A percentile compares a stretch with the other conserved stretches of the same genome.
Conservation (phyloP, 1,140 invertebrate species). For the Lineus longissimus region DNA sequence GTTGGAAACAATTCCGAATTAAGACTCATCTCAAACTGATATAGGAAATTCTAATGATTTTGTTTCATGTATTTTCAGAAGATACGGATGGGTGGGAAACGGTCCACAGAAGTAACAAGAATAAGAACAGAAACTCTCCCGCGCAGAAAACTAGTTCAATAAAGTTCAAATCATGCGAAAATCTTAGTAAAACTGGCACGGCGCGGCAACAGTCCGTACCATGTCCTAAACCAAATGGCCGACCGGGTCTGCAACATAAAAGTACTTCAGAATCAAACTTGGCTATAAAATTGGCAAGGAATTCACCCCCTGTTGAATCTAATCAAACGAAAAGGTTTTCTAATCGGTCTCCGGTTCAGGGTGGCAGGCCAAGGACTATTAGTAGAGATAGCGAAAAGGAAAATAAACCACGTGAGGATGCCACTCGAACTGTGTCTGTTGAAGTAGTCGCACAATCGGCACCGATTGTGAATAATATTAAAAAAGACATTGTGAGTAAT, state of each 20-base stretch:
- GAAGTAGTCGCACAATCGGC: no score
- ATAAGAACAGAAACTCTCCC: slow-evolving; percentile 41
- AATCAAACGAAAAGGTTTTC: no score
- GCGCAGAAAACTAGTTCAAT: slow-evolving; percentile 31
- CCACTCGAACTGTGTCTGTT: not conserved
- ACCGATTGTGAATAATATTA: no score
- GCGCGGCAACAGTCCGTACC: not conserved
- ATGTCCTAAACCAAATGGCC: no score
- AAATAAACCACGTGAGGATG: slow-evolving; percentile 28
- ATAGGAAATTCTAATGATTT: not conserved
- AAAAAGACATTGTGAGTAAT: no score
- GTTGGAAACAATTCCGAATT: no score
- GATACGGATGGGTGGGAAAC: slow-evolving; percentile 64
- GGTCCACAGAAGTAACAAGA: slow-evolving; percentile 57
- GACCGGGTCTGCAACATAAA: no score
- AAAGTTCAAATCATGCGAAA: not conserved
- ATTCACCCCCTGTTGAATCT: no score
- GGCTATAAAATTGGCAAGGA: no score
- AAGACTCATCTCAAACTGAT: no score
- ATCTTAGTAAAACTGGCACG: not conserved
- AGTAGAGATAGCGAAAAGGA: slow-evolving; percentile 46
- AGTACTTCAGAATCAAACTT: no score
- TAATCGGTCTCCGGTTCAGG: no score
- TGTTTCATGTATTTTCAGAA: slow-evolving; percentile 39
- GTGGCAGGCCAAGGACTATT: slow-evolving; percentile 14